Conservation (phyloP, 2,797 vertebrate species). For the Hylomyscus alleni region DNA sequence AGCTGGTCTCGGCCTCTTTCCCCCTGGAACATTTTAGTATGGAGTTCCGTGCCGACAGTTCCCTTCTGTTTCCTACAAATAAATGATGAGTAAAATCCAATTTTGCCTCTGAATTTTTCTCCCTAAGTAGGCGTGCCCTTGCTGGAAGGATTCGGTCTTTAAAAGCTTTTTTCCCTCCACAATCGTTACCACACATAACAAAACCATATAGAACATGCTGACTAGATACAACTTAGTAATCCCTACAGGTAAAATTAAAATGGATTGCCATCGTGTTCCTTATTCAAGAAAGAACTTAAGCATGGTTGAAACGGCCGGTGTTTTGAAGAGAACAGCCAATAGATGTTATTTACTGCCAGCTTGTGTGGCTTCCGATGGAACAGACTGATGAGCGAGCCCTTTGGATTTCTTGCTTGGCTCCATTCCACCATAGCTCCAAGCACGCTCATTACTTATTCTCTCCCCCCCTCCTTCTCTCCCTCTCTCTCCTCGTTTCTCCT, state of each 20-base stretch:
- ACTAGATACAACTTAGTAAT: conserved; percentile 23
- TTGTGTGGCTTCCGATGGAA: background rate
- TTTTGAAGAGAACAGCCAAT: conserved; percentile 40
- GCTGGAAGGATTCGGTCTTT: background rate
- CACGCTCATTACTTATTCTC: conserved; percentile 33
- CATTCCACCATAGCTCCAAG: background rate
- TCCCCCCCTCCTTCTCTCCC: background rate
- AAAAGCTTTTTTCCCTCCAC: background rate
- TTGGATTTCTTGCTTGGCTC: conserved; percentile 7
- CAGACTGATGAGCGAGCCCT: background rate
- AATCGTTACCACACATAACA: background rate
- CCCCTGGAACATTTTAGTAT: background rate
- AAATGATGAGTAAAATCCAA: conserved; percentile 21
- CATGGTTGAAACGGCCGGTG: background rate
- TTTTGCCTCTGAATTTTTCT: conserved; percentile 4
- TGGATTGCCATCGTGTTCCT: background rate
- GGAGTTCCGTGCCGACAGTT: background rate
- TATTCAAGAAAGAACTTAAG: conserved; percentile 23
- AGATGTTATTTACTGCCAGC: background rate
- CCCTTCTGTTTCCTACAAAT: conserved; percentile 24
- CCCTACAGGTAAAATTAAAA: conserved; percentile 37
- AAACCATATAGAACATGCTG: background rate
- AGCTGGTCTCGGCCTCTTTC: background rate
- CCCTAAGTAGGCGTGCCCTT: background rate
- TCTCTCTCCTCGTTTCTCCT: background rate